Evolutionary conservation across 1,140 invertebrate genomes (phyloP), one percentile per base, ranked within the genome.

Genomic region (Myzus persicae): DNA sequence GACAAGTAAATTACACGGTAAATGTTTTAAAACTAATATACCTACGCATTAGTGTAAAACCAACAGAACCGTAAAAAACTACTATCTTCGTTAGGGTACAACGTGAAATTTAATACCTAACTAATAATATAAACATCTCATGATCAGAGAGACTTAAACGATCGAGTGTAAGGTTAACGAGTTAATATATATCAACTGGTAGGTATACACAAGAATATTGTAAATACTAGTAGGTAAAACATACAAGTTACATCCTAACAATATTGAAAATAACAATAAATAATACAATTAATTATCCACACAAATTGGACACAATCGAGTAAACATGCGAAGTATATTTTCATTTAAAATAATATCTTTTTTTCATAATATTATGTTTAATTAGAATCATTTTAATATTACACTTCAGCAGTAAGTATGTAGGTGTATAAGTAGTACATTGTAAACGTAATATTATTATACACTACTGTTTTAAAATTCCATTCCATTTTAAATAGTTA

Each of bases 1-100:
- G 67, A 91, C 67, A 18, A 91, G 90, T n/a, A 91, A 91, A 91
- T 91, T 91, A 81, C 42, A 91, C 42, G 26, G 67, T 91, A 76
- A 91, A 76, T 81, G 24, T 81, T 91, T 46, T 81, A 44, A 76
- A 91, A 46, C 31, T 91, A 91, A 91, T 91, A 91, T 44, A 22
- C 42, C 4, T 46, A 22, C 90, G 59, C 90, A 91, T 91, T 91
- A 91, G 90, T 48, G 46, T 89, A 51, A 85, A 38, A 89, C 22
- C n/a, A 6, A n/a, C 44, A 38, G 6, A 48, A 48, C n/a, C 20
- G 20, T 26, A 88, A 48, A 51, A 51, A 38, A 89, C 46, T 26
- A n/a, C 22, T 7, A 46, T 48, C 5, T 88, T 46, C 44, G 8
- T 88, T 82, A 6, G 11, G 42, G 20, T 87, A 76, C n/a, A 87